Conservation (phyloP, 2,113 vertebrate genomes). For the Emydura subglobosa region DNA sequence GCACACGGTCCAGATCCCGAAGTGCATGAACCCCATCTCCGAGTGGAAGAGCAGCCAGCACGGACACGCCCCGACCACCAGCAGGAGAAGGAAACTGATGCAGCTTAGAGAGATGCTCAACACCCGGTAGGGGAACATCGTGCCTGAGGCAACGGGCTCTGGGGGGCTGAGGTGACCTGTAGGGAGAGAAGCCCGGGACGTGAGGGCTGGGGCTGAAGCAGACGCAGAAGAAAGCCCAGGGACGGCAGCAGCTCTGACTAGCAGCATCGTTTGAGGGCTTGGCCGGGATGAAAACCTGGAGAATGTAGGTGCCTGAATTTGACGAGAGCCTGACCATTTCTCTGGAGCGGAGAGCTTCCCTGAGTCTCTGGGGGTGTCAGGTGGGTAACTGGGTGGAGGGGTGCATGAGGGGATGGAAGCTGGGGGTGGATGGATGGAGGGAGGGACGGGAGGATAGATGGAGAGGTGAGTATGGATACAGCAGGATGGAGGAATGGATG, state of each 20-base stretch:
- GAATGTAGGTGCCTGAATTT: not conserved
- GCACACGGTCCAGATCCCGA: not conserved
- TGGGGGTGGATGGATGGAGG: too few species aligned
- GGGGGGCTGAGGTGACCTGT: not conserved
- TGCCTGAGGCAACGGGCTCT: rapidly evolving
- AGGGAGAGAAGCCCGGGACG: not conserved
- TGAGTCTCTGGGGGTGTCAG: too few species aligned
- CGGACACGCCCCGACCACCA: not conserved
- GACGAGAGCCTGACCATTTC: not conserved
- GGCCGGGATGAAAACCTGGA: too few species aligned
- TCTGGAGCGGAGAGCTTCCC: too few species aligned
- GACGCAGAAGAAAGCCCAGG: not conserved
- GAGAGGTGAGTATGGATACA: too few species aligned
- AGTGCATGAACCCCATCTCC: not conserved
- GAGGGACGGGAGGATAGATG: too few species aligned
- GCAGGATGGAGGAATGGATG: not conserved
- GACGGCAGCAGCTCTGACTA: not conserved
- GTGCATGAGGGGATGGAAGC: too few species aligned
- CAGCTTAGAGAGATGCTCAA: not conserved
- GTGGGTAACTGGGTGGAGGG: not conserved
- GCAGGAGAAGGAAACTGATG: not conserved
- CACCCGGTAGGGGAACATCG: not conserved
- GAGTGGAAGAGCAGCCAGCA: not conserved
- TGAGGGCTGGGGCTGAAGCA: not conserved
- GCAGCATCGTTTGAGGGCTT: rapidly evolving